Evolutionary conservation across 1,140 invertebrate genomes (phyloP).

Genomic region (roundworm (Caenorhabditis elegans)): DNA sequence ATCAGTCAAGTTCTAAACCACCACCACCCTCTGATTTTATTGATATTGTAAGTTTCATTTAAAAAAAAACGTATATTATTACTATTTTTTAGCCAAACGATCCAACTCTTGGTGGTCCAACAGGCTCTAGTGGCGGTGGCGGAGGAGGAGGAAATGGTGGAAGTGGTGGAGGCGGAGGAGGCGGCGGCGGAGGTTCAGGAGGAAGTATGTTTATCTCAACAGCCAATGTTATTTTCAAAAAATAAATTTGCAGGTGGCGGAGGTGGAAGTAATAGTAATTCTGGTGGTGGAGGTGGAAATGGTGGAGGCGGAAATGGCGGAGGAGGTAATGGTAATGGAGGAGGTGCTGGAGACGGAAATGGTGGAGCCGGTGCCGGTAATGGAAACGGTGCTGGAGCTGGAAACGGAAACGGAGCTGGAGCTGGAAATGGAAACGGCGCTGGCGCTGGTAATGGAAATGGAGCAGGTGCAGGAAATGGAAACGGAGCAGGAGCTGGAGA

Average conservation of each 20-base stretch:
- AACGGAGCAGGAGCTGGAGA: not conserved
- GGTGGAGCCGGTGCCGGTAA: not conserved
- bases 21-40: not conserved
- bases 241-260: too few species aligned
- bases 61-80: not conserved
- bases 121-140: not conserved
- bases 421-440: too few species aligned
- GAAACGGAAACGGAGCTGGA: not conserved
- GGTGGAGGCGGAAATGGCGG: not conserved
- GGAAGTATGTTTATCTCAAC: not conserved
- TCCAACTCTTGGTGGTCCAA: constrained; percentile 4
- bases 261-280: not conserved
- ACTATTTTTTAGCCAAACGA: not conserved
- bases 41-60: not conserved
- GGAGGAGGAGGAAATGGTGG: not conserved
- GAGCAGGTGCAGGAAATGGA: not conserved
- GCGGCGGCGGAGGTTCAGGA: not conserved
- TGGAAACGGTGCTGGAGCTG: not conserved
- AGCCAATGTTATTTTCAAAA: too few species aligned
- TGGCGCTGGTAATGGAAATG: not conserved
- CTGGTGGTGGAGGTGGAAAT: not conserved
- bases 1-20: constrained; percentile 24
- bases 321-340: not conserved
- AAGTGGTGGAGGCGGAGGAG: not conserved
- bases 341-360: not conserved